Evolutionary conservation across 2,113 vertebrate species (phyloP).

Genomic region (Aythya baeri): DNA sequence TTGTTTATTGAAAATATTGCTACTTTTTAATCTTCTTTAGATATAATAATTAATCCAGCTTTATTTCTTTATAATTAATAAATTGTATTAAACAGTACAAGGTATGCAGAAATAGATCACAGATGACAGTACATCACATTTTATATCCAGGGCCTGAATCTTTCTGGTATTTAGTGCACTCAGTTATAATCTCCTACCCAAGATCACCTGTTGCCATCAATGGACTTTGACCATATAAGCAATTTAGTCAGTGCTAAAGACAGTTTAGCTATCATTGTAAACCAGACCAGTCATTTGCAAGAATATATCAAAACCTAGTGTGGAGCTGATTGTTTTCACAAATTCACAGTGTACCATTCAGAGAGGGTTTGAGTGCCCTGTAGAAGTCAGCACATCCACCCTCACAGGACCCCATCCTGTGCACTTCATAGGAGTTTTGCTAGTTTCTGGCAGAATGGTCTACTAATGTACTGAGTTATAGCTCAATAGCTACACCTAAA

Average conservation of each 20-base stretch:
- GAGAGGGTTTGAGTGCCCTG: not conserved
- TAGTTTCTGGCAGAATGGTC: fast-evolving
- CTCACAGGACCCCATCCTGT: fast-evolving
- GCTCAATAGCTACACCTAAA: not conserved
- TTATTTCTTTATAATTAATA: not conserved
- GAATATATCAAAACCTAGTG: not conserved
- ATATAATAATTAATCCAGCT: not conserved
- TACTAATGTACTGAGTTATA: not conserved
- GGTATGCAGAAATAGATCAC: not conserved
- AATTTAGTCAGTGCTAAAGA: not conserved
- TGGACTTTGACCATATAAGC: not conserved
- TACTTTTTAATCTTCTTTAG: not conserved
- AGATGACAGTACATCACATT: not conserved
- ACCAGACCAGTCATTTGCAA: not conserved
- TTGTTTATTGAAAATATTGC: not conserved
- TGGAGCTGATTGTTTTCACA: not conserved
- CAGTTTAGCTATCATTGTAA: not conserved
- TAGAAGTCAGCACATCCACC: not conserved
- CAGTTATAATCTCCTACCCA: not conserved
- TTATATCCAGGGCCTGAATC: not conserved
- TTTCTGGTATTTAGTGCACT: not conserved
- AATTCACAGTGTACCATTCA: not conserved
- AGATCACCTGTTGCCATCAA: not conserved
- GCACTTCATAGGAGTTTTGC: not conserved
- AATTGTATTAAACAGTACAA: not conserved